A percentile compares a stretch with the other conserved stretches of the same genome.
Conservation (phyloP, 2,113 vertebrate genomes). For the Pollimyrus isidori region DNA sequence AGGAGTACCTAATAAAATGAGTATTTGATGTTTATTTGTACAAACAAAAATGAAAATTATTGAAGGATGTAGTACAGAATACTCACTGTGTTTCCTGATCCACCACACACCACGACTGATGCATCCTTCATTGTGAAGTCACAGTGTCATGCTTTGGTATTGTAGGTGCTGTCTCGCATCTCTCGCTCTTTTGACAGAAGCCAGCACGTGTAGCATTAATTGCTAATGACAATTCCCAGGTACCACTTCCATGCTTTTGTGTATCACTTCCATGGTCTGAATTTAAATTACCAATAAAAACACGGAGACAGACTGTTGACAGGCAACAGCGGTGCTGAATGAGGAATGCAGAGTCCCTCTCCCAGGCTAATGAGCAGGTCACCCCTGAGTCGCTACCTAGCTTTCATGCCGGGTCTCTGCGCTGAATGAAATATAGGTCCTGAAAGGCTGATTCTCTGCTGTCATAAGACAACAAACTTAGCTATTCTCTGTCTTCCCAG, state of each 20-base stretch:
- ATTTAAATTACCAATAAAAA: slow-evolving; percentile 18
- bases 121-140: not conserved
- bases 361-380: not conserved
- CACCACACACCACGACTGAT: not conserved
- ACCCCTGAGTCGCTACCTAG: not conserved
- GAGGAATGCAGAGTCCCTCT: not conserved
- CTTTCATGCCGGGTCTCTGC: not conserved
- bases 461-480: not conserved
- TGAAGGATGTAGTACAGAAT: not conserved
- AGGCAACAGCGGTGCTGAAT: not conserved
- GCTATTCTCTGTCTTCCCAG: slow-evolving; percentile 26
- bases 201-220: slow-evolving; percentile 11
- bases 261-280: not conserved
- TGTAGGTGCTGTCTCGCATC: not conserved
- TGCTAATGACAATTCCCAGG: slow-evolving; percentile 18
- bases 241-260: slow-evolving; percentile 1
- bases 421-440: not conserved
- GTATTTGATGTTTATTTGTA: not conserved
- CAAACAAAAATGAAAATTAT: not conserved
- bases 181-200: not conserved
- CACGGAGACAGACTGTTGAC: not conserved
- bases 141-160: not conserved
- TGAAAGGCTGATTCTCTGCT: not conserved
- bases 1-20: not conserved
- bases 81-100: not conserved